Conservation (phyloP, 2,797 vertebrate species). For the Dipus sagitta region DNA sequence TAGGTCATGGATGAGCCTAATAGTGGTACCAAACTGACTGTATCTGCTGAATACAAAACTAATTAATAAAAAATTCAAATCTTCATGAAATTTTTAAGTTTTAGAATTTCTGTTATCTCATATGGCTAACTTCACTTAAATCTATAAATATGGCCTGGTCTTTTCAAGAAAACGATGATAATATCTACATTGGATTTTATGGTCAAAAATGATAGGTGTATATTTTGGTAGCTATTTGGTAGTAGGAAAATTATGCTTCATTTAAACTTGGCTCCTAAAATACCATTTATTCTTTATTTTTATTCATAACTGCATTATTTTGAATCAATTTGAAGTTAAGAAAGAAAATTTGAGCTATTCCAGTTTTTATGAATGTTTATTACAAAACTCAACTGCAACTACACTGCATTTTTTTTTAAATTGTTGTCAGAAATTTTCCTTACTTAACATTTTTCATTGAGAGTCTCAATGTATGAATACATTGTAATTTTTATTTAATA, state of each 20-base stretch:
- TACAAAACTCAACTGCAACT: neutral
- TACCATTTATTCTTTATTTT: neutral
- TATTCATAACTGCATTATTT: neutral
- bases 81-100: neutral
- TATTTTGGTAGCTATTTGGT: neutral
- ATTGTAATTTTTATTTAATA: too few relatives aligned
- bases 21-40: too few relatives aligned
- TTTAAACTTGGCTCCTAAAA: neutral
- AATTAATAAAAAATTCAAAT: neutral
- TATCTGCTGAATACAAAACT: too few relatives aligned
- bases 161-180: neutral
- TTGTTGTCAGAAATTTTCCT: too few relatives aligned
- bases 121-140: neutral
- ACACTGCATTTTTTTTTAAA: neutral
- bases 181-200: neutral
- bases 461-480: too few relatives aligned
- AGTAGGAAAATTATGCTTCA: neutral
- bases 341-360: neutral
- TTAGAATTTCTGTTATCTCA: neutral
- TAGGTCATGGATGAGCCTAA: too few relatives aligned
- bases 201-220: neutral
- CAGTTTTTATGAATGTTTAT: slow-evolving; percentile 14
- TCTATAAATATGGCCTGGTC: neutral
- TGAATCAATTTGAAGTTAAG: neutral
- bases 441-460: too few relatives aligned